Conservation (phyloP, 2,113 vertebrate species). For the Anser cygnoides region DNA sequence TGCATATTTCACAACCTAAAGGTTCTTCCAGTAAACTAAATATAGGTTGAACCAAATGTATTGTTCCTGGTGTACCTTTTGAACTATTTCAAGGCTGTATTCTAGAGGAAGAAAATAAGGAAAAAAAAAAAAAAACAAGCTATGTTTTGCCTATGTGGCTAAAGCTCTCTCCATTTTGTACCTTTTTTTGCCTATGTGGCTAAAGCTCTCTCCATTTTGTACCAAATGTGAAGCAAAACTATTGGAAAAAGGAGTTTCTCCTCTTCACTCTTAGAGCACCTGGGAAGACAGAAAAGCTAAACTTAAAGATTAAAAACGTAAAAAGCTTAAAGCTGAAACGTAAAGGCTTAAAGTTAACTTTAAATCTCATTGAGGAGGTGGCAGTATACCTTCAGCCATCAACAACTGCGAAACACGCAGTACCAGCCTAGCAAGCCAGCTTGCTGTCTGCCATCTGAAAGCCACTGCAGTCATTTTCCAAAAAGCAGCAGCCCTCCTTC, state of each 20-base stretch:
- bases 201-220: neutral
- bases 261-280: neutral
- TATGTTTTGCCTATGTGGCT: neutral
- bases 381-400: neutral
- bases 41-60: neutral
- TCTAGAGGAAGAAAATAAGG: neutral
- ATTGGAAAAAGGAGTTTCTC: neutral
- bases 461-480: neutral
- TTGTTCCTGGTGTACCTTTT: conserved; percentile 3
- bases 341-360: neutral
- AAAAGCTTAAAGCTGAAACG: too few species aligned
- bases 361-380: neutral
- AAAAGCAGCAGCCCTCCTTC: neutral
- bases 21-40: conserved; percentile 58
- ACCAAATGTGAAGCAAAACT: neutral
- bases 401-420: neutral
- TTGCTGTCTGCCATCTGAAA: neutral
- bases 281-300: neutral
- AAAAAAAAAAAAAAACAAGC: neutral
- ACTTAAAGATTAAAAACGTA: too few species aligned
- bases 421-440: neutral
- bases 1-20: conserved; percentile 66
- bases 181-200: neutral
- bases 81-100: neutral
- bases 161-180: neutral